These are phyloP conservation scores for Augiades crinisus DNA, from an alignment of 2,888 invertebrate species.

Conservation along the genomic window DNA sequence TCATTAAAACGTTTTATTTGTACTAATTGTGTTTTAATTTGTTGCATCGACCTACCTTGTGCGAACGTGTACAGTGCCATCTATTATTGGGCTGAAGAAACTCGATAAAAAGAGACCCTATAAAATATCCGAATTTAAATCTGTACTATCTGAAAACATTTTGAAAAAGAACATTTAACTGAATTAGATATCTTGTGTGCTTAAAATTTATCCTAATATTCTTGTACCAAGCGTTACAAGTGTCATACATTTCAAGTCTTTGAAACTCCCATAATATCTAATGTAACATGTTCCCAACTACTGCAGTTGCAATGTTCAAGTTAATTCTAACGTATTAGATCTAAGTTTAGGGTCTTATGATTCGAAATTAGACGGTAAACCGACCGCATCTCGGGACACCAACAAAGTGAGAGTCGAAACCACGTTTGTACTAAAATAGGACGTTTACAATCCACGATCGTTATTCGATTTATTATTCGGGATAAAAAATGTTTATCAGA, in stretches of 20 bases:
- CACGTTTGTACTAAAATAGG: constrained; percentile 12
- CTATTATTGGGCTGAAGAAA: no score
- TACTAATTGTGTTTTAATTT: constrained; percentile 39
- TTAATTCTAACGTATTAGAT: constrained; percentile 21
- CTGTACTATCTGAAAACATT: no score
- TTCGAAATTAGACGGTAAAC: constrained; percentile 25
- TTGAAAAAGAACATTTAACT: no score
- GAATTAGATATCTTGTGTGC: no score
- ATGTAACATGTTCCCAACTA: not conserved
- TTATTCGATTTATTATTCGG: not conserved
- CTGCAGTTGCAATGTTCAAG: constrained; percentile 10
- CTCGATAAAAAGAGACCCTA: no score
- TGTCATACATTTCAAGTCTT: no score
- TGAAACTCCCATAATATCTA: constrained; percentile 13
- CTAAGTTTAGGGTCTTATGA: constrained; percentile 18
- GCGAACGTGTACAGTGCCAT: no score
- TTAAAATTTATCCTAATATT: no score
- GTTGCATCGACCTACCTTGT: constrained; percentile 22
- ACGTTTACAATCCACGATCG: constrained; percentile 2
- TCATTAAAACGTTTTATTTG: constrained; percentile 36
- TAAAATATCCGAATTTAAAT: no score
- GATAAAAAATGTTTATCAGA: no score
- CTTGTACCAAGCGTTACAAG: no score
- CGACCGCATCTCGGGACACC: constrained; percentile 15
- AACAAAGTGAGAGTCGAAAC: constrained; percentile 11